phyloP scores from a whole-genome alignment of 2,888 invertebrate genomes.

The Laspeyria flexula region DNA sequence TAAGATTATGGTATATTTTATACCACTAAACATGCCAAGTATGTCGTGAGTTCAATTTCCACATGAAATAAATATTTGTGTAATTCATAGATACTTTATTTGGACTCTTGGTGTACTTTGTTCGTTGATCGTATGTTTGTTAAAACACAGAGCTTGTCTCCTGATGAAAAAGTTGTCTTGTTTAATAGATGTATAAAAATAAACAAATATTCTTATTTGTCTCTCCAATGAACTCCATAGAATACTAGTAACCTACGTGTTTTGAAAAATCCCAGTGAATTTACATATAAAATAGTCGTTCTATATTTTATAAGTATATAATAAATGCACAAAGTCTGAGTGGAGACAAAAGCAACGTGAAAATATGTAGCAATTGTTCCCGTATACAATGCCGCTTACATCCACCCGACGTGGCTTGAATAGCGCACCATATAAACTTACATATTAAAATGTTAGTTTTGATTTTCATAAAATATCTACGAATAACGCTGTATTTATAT shows the following conservation, averaged over 20 bases:
- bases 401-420: conserved; percentile 59
- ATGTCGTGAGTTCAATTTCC: no score
- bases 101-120: no score
- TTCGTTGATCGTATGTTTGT: no score
- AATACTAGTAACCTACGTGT: neutral
- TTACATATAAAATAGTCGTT: conserved; percentile 2
- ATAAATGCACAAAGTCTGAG: conserved; percentile 30
- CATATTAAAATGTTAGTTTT: conserved; percentile 13
- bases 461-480: neutral
- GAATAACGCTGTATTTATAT: neutral
- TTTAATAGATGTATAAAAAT: no score
- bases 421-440: conserved; percentile 28
- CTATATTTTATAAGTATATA: conserved; percentile 4
- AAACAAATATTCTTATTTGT: no score
- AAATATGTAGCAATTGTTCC: conserved; percentile 73
- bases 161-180: no score
- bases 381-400: conserved; percentile 62
- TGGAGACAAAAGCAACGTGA: conserved; percentile 63
- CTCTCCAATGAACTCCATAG: no score
- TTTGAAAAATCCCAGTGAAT: neutral
- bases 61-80: no score
- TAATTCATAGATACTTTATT: no score
- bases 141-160: no score
- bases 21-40: no score
- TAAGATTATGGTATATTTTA: no score